phyloP scores from a whole-genome alignment of 2,888 invertebrate species.

The Macrophya annulata region DNA sequence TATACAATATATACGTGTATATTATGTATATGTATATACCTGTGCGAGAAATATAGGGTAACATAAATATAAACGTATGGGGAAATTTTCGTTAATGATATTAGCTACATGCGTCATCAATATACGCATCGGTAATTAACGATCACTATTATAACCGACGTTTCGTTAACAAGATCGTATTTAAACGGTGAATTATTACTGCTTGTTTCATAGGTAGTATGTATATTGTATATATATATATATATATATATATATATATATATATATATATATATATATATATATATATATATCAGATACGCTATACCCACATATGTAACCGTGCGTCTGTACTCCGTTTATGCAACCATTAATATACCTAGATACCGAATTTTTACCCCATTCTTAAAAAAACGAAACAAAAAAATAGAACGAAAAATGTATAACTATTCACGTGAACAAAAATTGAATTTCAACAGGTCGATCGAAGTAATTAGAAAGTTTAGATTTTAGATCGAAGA shows the following conservation, averaged over 20 bases:
- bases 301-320: not conserved
- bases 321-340: no score
- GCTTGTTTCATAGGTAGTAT: not conserved
- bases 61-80: slow-evolving; percentile 38
- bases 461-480: no score
- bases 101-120: slow-evolving; percentile 46
- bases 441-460: no score
- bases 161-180: slow-evolving; percentile 52
- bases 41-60: not conserved
- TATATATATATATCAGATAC: not conserved
- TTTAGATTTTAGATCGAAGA: no score
- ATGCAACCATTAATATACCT: no score
- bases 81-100: slow-evolving; percentile 37
- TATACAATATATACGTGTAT: not conserved
- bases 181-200: slow-evolving; percentile 29
- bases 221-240: not conserved
- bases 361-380: no score
- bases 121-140: slow-evolving; percentile 50
- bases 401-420: no score
- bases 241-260: not conserved
- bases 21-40: not conserved
- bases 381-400: no score
- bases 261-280: no score
- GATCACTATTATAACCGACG: slow-evolving; percentile 36
- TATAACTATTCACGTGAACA: no score